Conservation (phyloP, 2,113 vertebrate genomes). For the Verasper variegatus region DNA sequence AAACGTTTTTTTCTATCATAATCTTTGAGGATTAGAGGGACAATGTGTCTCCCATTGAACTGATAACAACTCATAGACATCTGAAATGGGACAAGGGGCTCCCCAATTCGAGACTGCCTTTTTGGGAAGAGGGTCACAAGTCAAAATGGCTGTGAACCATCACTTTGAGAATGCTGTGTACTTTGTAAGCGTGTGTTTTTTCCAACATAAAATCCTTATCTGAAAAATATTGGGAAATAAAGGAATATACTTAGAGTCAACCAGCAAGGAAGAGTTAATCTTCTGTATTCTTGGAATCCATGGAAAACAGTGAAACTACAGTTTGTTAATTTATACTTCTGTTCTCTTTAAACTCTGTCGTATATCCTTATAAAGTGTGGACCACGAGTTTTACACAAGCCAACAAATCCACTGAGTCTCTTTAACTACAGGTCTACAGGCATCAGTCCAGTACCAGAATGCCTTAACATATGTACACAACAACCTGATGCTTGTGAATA, state of each 20-base stretch:
- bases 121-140: background rate
- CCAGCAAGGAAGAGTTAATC: no score
- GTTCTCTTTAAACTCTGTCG: background rate
- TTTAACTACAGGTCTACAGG: background rate
- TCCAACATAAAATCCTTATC: no score
- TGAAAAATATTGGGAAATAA: no score
- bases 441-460: background rate
- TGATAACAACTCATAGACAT: background rate
- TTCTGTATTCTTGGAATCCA: background rate
- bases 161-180: no score
- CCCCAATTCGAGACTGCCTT: background rate
- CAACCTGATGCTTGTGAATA: constrained; percentile 42
- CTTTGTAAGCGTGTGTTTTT: no score
- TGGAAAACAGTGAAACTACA: constrained; percentile 5
- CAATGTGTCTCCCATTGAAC: background rate
- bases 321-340: background rate
- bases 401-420: constrained; percentile 8
- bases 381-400: background rate
- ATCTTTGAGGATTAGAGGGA: background rate
- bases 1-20: no score
- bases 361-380: no score
- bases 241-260: no score
- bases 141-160: background rate
- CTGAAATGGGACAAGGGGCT: no score
- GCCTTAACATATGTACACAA: constrained; percentile 35